These are phyloP conservation scores for Epirrhoe alternata DNA, from an alignment of 2,888 invertebrate genomes.

Conservation along the genomic window DNA sequence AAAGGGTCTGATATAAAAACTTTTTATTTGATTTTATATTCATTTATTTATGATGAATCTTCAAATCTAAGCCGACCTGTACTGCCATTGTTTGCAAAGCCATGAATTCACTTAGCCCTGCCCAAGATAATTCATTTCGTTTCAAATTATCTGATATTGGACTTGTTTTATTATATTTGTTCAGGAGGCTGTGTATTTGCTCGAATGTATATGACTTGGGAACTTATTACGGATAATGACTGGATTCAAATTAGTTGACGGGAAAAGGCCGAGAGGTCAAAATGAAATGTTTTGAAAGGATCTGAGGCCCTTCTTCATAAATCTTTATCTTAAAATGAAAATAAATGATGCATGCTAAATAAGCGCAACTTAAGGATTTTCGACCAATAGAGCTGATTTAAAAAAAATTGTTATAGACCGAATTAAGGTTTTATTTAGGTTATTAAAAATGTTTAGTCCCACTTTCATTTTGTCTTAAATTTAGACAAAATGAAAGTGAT, in stretches of 20 bases:
- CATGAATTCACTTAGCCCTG: constrained; percentile 26
- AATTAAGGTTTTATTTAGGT: too few relatives aligned
- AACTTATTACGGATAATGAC: not conserved
- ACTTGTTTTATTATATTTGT: constrained; percentile 28
- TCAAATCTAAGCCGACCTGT: not conserved
- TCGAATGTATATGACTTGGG: not conserved
- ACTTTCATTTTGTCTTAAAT: too few relatives aligned
- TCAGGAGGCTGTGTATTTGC: not conserved
- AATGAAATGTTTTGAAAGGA: not conserved
- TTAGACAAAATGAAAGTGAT: too few relatives aligned
- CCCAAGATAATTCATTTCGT: constrained; percentile 13
- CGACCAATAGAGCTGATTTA: too few relatives aligned
- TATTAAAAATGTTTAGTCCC: too few relatives aligned
- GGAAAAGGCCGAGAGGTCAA: not conserved
- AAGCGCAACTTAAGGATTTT: too few relatives aligned
- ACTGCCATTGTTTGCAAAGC: constrained; percentile 32
- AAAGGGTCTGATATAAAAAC: too few relatives aligned
- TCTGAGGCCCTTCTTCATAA: not conserved
- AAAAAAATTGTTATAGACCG: too few relatives aligned
- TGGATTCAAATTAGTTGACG: not conserved
- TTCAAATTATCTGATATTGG: constrained; percentile 26
- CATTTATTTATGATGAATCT: too few relatives aligned
- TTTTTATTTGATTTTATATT: too few relatives aligned
- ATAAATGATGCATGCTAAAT: too few relatives aligned
- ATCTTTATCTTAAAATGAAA: not conserved